Conservation (phyloP, 2,797 vertebrate genomes). For the Scleropages formosus region DNA sequence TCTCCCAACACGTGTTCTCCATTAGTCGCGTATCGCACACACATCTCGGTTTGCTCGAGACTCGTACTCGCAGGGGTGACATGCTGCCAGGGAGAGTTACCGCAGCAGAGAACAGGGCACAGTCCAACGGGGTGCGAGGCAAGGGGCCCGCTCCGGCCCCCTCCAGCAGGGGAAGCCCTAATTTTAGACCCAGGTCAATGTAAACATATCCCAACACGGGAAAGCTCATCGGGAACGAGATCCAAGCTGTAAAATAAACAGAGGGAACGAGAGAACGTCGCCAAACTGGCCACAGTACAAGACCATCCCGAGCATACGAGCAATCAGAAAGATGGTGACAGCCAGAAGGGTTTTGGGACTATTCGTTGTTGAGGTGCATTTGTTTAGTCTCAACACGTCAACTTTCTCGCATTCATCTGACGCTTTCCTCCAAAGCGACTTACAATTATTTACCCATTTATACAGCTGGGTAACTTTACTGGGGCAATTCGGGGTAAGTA, state of each 20-base stretch:
- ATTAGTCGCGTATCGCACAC: conserved; percentile 47
- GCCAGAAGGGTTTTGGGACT: not conserved
- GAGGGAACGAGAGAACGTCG: conserved; percentile 1
- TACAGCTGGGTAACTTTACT: too few species aligned
- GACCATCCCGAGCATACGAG: not conserved
- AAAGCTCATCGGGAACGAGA: conserved; percentile 40
- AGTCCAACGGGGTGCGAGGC: not conserved
- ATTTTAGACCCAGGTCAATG: conserved; percentile 57
- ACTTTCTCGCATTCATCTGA: too few species aligned
- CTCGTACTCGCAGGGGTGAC: conserved; percentile 5
- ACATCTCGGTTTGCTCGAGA: not conserved
- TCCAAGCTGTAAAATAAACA: conserved; percentile 18
- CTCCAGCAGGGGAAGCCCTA: conserved; percentile 48
- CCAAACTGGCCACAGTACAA: not conserved
- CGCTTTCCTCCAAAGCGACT: too few species aligned
- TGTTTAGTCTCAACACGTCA: too few species aligned
- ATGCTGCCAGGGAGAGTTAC: not conserved
- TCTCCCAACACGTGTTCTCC: conserved; percentile 59
- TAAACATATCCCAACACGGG: conserved; percentile 54
- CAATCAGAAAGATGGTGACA: not conserved
- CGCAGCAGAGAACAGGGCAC: not conserved
- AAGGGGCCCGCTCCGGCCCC: conserved; percentile 32
- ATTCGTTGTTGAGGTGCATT: not conserved
- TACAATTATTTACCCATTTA: too few species aligned
- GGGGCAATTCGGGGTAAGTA: too few species aligned